Percentiles rank a stretch among this genome's conserved stretches.
phyloP scores from a whole-genome alignment of 2,888 invertebrate genomes.

The Laothoe populi region DNA sequence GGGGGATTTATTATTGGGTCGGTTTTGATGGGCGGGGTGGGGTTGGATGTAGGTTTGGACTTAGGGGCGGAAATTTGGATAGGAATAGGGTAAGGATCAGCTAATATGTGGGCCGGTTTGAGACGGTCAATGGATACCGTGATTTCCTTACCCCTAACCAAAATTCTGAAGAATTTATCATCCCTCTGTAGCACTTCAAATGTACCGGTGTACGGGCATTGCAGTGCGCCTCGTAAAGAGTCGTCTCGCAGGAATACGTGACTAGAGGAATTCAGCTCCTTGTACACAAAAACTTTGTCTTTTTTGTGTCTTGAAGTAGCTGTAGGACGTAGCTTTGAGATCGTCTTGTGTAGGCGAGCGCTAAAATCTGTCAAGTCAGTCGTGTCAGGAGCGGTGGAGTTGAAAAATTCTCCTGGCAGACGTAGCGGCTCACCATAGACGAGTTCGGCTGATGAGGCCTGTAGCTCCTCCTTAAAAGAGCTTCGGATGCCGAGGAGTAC shows the following conservation, averaged over 20 bases:
- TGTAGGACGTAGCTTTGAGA: neutral
- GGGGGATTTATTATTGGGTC: neutral
- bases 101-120: neutral
- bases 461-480: too few relatives aligned
- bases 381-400: too few relatives aligned
- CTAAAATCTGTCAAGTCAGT: too few relatives aligned
- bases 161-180: neutral
- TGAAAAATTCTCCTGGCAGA: too few relatives aligned
- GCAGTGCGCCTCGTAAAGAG: conserved; percentile 3
- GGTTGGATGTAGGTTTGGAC: too few relatives aligned
- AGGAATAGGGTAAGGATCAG: neutral
- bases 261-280: neutral
- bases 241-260: neutral
- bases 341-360: neutral
- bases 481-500: too few relatives aligned
- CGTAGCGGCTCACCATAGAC: too few relatives aligned
- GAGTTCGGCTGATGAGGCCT: too few relatives aligned
- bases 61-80: neutral
- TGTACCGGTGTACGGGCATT: conserved; percentile 5
- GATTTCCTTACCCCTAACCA: neutral
- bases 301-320: neutral
- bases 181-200: neutral
- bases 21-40: neutral
- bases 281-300: neutral
- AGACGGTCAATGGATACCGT: neutral